These are phyloP conservation scores for Trichechus manatus DNA, from an alignment of 2,113 vertebrate species.

Conservation along the genomic window DNA sequence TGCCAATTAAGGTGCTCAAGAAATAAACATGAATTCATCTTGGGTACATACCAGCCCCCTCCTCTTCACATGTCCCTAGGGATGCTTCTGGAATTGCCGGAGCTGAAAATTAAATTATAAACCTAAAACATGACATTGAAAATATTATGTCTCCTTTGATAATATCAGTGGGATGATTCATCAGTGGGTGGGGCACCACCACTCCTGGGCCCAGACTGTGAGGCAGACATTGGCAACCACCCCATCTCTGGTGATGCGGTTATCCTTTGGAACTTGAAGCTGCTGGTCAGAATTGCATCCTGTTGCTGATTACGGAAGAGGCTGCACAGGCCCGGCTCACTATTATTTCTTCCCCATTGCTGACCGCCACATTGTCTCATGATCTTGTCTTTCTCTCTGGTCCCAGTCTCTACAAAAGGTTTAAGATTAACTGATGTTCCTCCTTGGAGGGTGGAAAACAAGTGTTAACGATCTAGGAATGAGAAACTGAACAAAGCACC, in stretches of 20 bases:
- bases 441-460: no score
- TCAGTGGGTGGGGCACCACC: background rate
- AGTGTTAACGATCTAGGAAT: no score
- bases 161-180: background rate
- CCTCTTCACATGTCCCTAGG: background rate
- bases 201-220: background rate
- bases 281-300: background rate
- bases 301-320: background rate
- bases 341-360: no score
- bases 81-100: conserved; percentile 62
- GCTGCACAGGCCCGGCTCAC: no score
- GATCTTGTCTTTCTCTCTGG: no score
- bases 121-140: conserved; percentile 66
- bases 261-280: background rate
- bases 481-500: no score
- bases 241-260: fast-evolving
- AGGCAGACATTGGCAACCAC: background rate
- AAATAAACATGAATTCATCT: conserved; percentile 57
- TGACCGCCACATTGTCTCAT: no score
- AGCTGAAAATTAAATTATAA: conserved; percentile 78
- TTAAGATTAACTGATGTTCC: no score
- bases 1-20: conserved; percentile 64
- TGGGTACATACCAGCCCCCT: background rate
- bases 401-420: no score
- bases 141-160: conserved; percentile 70